Evolutionary conservation across 1,140 invertebrate species (phyloP), one percentile per base, ranked within the genome.

Genomic region (Brachionus sp.): DNA sequence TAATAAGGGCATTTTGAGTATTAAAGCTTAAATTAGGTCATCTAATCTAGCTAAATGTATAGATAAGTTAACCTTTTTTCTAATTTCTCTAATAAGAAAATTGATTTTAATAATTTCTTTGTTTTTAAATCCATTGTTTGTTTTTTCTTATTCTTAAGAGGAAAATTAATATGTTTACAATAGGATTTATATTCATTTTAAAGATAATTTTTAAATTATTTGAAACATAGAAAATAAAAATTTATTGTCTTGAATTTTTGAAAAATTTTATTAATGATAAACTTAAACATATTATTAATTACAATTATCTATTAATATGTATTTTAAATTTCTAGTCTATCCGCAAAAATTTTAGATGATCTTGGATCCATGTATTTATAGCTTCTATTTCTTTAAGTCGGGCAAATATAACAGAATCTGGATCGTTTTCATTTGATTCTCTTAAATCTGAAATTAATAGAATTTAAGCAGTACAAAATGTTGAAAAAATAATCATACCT

Each of bases 341-440:
- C 5, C 13, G 12, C 64, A 35, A 68, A 73, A 13, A n/a, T 73
- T 73, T 37, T 42, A 37, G 4, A 5, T 29, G 42, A 57, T 57
- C 33, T n/a, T 25, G 39, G 13, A 94, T 91, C 94, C 94, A 95
- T 82, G 90, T 90, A 37, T 87, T 88, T 42, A 95, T 93, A 64
- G 91, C 90, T 5, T 90, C 86, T 83, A 90, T 90, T 86, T 95
- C 93, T 33, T 92, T 89, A 46, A 91, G 87, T 77, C 95, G 90
- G 0, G 94, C 92, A 70, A 89, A 85, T 25, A 89, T 90, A 0
- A 97, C 93, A 16, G 91, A 91, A 1, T 86, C 85, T 0, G 94
- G 93, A 89, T 97, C 95, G 9, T 89, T 86, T 0, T 90, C 88
- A 88, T 95, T 92, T 3, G 91, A 88, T 0, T 89, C 89, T 86